A percentile compares a stretch with the other conserved stretches of the same genome.
Conservation (phyloP, 2,797 vertebrate genomes). For the Sphenodon punctatus region DNA sequence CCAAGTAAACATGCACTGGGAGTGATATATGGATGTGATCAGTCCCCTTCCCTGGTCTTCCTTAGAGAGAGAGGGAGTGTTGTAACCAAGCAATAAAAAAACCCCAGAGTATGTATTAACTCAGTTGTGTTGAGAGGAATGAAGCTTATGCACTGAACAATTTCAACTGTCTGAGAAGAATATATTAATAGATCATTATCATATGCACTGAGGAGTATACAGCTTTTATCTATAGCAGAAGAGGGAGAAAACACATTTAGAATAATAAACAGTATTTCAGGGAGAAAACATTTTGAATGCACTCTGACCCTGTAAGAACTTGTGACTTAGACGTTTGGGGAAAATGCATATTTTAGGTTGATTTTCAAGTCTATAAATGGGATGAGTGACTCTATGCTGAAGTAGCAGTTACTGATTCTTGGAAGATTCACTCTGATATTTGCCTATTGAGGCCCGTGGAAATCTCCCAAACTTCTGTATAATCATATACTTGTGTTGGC, state of each 20-base stretch:
- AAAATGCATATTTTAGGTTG: neutral
- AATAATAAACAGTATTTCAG: constrained; percentile 16
- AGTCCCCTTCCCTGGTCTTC: constrained; percentile 24
- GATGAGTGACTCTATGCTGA: neutral
- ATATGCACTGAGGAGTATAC: neutral
- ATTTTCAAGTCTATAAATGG: neutral
- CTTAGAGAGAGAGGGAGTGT: neutral
- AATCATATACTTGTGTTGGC: no score
- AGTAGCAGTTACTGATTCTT: accelerated
- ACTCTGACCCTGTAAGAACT: neutral
- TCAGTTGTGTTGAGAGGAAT: constrained; percentile 44
- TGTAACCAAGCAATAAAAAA: constrained; percentile 25
- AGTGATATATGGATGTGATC: constrained; percentile 52
- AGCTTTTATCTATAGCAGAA: constrained; percentile 8
- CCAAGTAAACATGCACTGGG: constrained; percentile 39
- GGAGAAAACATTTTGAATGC: neutral
- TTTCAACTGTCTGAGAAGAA: constrained; percentile 35
- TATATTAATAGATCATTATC: constrained; percentile 37
- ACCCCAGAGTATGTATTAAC: constrained; percentile 30
- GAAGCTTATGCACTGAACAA: constrained; percentile 35
- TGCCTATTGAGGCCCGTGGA: no score
- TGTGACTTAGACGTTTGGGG: neutral
- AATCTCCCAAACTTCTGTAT: no score
- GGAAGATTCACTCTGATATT: neutral
- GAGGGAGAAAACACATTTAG: neutral